Base-by-base conservation (phyloP, 2,888 invertebrate species). In the Nomada lathburiana region DNA sequence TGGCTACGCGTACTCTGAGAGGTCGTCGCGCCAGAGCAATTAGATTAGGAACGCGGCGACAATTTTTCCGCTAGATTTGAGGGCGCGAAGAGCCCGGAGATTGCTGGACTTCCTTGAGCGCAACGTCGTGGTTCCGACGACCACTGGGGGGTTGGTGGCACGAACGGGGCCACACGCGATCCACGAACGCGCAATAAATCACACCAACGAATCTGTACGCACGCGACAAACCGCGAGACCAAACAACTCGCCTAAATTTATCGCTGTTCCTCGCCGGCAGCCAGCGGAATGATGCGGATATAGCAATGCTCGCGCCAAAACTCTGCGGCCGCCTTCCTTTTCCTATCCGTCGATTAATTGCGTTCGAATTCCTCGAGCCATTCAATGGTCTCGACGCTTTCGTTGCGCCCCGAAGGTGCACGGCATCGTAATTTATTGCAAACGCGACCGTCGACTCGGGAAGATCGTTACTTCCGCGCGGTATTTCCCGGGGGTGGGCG, bases 181-280 rank as follows among this genome's bases (percentile, higher is more conserved):
- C 76, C 67, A 29, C 63, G 76, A 53, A 77, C 82, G 73, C 82
- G 72, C 77, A 71, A 87, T 87, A 86, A 86, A 86, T 87, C 82
- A 85, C 80, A 57, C 13, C n/a, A 73, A 79, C 76, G 87, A 69
- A 74, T 79, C 87, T 82, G 76, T 75, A 72, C 85, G 76, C 77
- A 73, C 64, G 74, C 78, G 86, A 87, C 82, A 82, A 82, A 86
- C 82, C 87, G 76, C 87, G 76, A 76, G 70, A 64, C 53, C 71
- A 70, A 68, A 62, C 63, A 69, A 72, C 74, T 59, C 64, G 76
- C 67, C 70, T 72, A 85, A 83, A 86, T 86, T 87, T 86, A 86
- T 86, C 77, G 85, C n/a, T 80, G 57, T 81, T 82, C 82, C 80
- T 63, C 53, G 85, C 26, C 73, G 75, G 63, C 78, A 76, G 75